Percentiles rank a stretch among this genome's conserved stretches.
Conservation (phyloP, 2,888 invertebrate genomes). For the Vannuccia rotundouncinata region DNA sequence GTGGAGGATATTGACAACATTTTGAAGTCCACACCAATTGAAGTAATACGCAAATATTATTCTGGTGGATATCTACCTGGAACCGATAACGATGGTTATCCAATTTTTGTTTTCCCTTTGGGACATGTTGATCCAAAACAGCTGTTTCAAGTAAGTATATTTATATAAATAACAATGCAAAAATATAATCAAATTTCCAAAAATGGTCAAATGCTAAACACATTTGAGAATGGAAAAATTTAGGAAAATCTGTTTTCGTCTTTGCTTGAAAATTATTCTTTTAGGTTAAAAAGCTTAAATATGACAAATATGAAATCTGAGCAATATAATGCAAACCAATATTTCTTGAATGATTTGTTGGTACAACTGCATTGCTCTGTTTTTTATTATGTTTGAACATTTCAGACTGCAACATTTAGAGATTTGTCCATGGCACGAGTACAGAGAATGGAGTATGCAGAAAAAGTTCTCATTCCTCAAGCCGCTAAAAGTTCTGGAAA, state of each 20-base stretch:
- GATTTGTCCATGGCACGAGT: conserved; percentile 70
- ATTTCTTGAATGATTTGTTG: too few relatives aligned
- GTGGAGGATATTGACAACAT: not conserved
- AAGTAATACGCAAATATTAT: not conserved
- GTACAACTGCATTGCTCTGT: too few relatives aligned
- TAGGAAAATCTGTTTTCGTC: too few relatives aligned
- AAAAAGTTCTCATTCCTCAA: conserved; percentile 10
- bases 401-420: not conserved
- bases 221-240: too few relatives aligned
- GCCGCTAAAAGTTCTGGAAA: conserved; percentile 40
- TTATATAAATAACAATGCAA: not conserved
- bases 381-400: too few relatives aligned
- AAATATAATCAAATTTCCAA: not conserved
- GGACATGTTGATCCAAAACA: not conserved
- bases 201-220: too few relatives aligned
- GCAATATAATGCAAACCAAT: too few relatives aligned
- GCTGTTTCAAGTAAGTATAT: not conserved
- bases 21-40: not conserved
- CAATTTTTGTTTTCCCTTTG: not conserved
- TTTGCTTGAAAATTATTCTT: too few relatives aligned
- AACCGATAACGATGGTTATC: not conserved
- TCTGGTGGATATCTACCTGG: not conserved
- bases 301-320: too few relatives aligned
- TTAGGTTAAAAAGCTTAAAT: too few relatives aligned
- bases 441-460: conserved; percentile 61